Conservation (phyloP, 2,888 invertebrate genomes). For the Apamea monoglypha region DNA sequence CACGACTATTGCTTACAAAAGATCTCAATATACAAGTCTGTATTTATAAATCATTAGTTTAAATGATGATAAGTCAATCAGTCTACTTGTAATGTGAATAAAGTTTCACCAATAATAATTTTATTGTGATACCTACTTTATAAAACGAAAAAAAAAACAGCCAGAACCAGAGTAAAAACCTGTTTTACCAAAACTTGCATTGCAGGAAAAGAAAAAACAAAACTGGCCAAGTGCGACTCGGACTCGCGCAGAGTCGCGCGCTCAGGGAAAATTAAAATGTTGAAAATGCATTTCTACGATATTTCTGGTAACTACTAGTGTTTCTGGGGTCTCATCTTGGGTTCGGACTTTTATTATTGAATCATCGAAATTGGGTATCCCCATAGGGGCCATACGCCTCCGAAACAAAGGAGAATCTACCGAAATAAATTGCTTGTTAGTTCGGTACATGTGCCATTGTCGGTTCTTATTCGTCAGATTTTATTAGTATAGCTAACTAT, state of each 20-base stretch:
- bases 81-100: background rate
- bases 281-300: background rate
- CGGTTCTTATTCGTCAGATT: background rate
- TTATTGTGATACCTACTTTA: no score
- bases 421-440: background rate
- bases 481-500: background rate
- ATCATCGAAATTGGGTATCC: background rate
- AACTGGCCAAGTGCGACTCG: background rate
- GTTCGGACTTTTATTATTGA: background rate
- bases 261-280: background rate
- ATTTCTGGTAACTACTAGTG: background rate
- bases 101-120: no score
- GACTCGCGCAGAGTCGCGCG: background rate
- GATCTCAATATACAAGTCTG: slow-evolving; percentile 15
- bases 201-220: background rate
- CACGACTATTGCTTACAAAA: slow-evolving; percentile 51
- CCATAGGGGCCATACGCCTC: no score
- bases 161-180: background rate
- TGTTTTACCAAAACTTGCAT: background rate
- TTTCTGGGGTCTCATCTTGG: background rate
- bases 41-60: slow-evolving; percentile 31
- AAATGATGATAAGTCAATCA: background rate
- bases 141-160: no score
- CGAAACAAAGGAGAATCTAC: background rate
- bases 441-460: background rate